phyloP scores from a whole-genome alignment of 2,888 invertebrate species.

The Torymus texanus region DNA sequence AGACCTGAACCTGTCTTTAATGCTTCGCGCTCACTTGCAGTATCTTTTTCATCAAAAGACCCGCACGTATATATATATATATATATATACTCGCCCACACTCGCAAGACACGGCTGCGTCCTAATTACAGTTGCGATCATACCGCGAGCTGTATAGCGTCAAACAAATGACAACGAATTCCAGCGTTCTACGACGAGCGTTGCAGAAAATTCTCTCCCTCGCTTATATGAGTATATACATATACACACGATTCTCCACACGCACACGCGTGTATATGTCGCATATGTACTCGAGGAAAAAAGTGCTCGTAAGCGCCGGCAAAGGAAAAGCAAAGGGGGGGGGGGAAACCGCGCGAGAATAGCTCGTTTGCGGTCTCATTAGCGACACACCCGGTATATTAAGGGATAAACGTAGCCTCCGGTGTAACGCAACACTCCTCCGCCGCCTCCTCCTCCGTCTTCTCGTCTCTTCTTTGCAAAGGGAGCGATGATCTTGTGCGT shows the following conservation, averaged over 20 bases:
- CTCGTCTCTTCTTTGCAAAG: background rate
- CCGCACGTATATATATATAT: background rate
- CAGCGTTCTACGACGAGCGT: background rate
- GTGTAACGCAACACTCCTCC: slow-evolving; percentile 71
- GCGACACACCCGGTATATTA: slow-evolving; percentile 70
- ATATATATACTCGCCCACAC: no score
- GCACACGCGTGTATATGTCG: background rate
- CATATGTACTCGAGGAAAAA: background rate
- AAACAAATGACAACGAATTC: slow-evolving; percentile 23
- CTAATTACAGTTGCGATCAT: slow-evolving; percentile 5
- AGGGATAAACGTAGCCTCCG: slow-evolving; percentile 70
- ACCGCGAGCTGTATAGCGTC: background rate
- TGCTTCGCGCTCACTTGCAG: no score
- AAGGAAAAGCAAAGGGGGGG: slow-evolving; percentile 63
- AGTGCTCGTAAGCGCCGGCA: slow-evolving; percentile 4
- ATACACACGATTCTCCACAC: background rate
- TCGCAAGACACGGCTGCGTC: background rate
- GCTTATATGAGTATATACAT: background rate
- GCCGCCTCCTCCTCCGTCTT: slow-evolving; percentile 26
- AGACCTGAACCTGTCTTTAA: no score
- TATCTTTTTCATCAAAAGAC: background rate
- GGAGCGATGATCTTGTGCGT: slow-evolving; percentile 29
- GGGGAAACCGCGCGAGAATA: slow-evolving; percentile 63
- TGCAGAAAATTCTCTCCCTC: background rate
- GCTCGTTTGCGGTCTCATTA: slow-evolving; percentile 71